Conservation (phyloP, 30 jellyfish, hydroid and myxozoan genomes). For the Hydractinia echinata region DNA sequence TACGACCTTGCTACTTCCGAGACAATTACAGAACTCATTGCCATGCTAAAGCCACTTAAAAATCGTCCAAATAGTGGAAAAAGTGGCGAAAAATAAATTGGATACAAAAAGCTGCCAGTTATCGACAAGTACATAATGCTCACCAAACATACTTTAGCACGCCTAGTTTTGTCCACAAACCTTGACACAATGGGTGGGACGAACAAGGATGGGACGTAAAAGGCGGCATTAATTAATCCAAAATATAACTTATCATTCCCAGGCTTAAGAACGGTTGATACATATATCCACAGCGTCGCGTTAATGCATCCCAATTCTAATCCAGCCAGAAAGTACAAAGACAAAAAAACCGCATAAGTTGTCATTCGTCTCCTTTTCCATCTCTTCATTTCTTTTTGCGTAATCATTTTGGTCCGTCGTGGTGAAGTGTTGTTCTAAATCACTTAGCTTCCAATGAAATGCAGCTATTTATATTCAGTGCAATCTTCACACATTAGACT, state of each 20-base stretch:
- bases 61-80: background rate
- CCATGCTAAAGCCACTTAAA: background rate
- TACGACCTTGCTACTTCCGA: background rate
- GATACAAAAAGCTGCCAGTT: background rate
- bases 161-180: constrained; percentile 2
- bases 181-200: background rate
- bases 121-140: background rate
- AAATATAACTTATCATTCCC: background rate
- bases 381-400: too few relatives aligned
- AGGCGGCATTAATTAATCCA: constrained; percentile 4
- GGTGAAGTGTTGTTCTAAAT: too few relatives aligned
- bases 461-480: too few relatives aligned
- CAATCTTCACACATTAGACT: too few relatives aligned
- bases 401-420: too few relatives aligned
- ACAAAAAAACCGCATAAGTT: background rate
- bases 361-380: background rate
- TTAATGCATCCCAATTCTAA: background rate
- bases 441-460: too few relatives aligned
- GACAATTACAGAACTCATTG: background rate
- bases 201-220: background rate
- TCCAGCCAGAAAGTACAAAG: background rate
- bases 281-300: background rate
- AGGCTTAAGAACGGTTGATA: background rate
- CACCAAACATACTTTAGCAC: background rate
- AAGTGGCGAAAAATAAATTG: background rate